Percentiles rank a stretch among this genome's conserved stretches.
Evolutionary conservation across 2,888 invertebrate species (phyloP).

Genomic region (Acronicta psi): DNA sequence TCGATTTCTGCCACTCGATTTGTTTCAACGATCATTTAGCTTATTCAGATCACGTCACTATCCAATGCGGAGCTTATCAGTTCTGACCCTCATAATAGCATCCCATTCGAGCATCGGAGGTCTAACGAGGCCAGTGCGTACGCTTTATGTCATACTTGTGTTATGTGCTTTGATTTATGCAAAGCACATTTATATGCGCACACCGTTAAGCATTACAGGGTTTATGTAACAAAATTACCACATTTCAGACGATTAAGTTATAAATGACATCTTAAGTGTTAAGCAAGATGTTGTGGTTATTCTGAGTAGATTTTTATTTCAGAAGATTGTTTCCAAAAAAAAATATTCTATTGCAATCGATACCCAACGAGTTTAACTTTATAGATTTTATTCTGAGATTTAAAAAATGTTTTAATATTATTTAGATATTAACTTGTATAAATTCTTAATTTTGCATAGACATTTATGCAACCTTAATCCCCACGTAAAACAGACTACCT

Average conservation of each 20-base stretch:
- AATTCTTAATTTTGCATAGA: too few species aligned
- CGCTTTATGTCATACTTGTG: conserved; percentile 44
- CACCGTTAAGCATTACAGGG: conserved; percentile 28
- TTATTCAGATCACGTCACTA: conserved; percentile 37
- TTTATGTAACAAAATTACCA: conserved; percentile 48
- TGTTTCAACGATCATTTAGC: conserved; percentile 10
- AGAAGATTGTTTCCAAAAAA: too few species aligned
- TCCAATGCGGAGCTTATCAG: conserved; percentile 61
- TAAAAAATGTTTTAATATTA: too few species aligned
- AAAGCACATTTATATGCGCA: conserved; percentile 44
- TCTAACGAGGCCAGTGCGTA: conserved; percentile 58
- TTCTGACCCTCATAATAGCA: conserved; percentile 58
- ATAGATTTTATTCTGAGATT: too few species aligned
- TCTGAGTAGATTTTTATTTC: background rate
- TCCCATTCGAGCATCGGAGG: conserved; percentile 57
- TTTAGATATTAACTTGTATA: too few species aligned
- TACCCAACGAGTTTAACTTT: too few species aligned
- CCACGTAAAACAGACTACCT: too few species aligned
- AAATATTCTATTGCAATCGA: too few species aligned
- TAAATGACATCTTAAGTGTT: conserved; percentile 44
- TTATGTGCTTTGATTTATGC: conserved; percentile 45
- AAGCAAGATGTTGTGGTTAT: background rate
- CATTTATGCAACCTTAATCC: too few species aligned
- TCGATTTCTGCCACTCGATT: background rate
- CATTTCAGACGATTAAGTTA: conserved; percentile 38